These are phyloP conservation scores for Plusia festucae DNA, from an alignment of 2,888 invertebrate species.

Conservation along the genomic window DNA sequence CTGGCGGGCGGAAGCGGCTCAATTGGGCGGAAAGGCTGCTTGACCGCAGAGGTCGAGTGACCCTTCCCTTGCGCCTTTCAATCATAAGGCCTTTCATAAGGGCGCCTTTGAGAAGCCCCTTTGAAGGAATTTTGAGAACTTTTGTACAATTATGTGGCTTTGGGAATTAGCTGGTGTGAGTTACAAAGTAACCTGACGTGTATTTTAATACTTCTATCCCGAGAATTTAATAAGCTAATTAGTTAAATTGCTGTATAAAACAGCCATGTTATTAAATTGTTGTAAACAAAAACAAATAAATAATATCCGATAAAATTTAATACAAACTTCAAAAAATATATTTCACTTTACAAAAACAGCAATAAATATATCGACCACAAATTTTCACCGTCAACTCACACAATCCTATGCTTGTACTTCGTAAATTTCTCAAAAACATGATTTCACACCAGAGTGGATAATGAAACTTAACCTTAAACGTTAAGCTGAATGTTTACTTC, in stretches of 20 bases:
- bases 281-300: conserved; percentile 8
- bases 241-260: not conserved
- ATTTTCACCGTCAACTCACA: conserved; percentile 48
- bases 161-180: conserved; percentile 45
- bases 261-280: not conserved
- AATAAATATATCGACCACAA: conserved; percentile 50
- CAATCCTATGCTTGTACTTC: conserved; percentile 31
- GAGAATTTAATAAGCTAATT: conserved; percentile 17
- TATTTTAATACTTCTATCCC: conserved; percentile 1
- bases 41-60: conserved; percentile 85
- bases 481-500: conserved; percentile 16
- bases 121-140: conserved; percentile 62
- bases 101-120: conserved; percentile 65
- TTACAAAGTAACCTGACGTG: conserved; percentile 28
- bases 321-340: conserved; percentile 49
- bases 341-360: conserved; percentile 57
- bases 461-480: conserved; percentile 35
- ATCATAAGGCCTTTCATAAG: conserved; percentile 76
- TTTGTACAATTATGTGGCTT: conserved; percentile 56
- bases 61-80: conserved; percentile 79
- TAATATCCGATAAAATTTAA: conserved; percentile 45
- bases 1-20: conserved; percentile 64
- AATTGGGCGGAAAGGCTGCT: conserved; percentile 84
- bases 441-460: conserved; percentile 26
- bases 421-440: conserved; percentile 31